Base-by-base conservation (phyloP, 2,113 vertebrate genomes). In the Burhinus bistriatus region DNA sequence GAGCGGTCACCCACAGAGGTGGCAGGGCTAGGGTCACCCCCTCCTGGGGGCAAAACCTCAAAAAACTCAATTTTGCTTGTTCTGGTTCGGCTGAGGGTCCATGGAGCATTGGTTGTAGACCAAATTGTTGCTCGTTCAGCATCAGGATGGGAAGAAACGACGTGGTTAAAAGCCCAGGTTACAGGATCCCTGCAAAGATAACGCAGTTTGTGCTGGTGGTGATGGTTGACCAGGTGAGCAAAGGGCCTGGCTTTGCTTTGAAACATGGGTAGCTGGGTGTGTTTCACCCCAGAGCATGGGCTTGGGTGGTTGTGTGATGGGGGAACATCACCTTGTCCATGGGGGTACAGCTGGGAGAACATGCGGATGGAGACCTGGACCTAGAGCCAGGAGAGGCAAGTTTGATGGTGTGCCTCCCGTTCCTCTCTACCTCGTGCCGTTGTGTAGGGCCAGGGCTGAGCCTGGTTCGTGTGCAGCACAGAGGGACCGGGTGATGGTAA, bases 221-320 rank as follows among this genome's bases (percentile, higher is more conserved):
- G 6, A 5, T 26, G n/a, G 23, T 25, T n/a, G 58, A 17, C 38
- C 25, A 9, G 3, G 1, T 6, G 1, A 72, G 8, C 30, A 34
- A 34, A 34, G 42, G 62, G 68, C 19, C 15, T 1, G 44, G 15
- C 15, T 20, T 29, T 23, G 49, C 51, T 58, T 44, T 80, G 44
- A 2, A 47, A 12, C 2, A 0, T 6, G 1, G 26, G 29, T 9
- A 2, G 13, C 18, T 13, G 0, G 9, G 3, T 2, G 15, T 21
- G 29, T 51, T 76, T 30, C 16, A 42, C 54, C 23, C 3, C 11
- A 6, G 21, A 45, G 10, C 2, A 1, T 0, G 3, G 32, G 9
- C 7, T 27, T 2, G 45, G 20, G 59, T 1, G 8, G 44, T 15
- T 0, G 4, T 34, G 54, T 5, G 12, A 0, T 30, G 73, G 25